phyloP scores from a whole-genome alignment of 1,140 invertebrate species.

The Musca domestica region DNA sequence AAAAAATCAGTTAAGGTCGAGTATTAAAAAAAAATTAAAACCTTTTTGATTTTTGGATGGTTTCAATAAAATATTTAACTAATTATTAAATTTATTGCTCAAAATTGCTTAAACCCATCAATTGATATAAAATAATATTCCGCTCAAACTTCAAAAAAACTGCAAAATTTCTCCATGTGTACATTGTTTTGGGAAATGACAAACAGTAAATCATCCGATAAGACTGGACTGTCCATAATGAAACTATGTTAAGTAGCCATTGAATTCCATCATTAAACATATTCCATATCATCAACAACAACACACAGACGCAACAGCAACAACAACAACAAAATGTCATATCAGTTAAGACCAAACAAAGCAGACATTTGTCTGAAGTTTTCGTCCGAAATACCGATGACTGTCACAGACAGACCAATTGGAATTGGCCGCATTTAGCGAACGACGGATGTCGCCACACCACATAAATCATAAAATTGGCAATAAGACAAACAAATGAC shows the following conservation, averaged over 20 bases:
- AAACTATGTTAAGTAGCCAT: constrained; percentile 18
- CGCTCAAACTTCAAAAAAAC: too few species aligned
- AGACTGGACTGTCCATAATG: constrained; percentile 7
- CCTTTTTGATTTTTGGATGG: too few species aligned
- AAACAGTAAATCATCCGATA: constrained; percentile 5
- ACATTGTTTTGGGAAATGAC: background rate
- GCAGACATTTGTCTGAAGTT: too few species aligned
- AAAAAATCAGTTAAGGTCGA: too few species aligned
- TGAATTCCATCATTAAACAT: constrained; percentile 20
- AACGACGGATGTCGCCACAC: constrained; percentile 22
- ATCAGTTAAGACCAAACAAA: too few species aligned
- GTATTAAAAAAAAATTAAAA: too few species aligned
- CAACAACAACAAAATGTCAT: background rate
- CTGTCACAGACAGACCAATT: constrained; percentile 4
- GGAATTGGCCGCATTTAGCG: background rate
- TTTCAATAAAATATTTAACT: too few species aligned
- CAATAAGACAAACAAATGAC: constrained; percentile 17
- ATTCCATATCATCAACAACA: background rate
- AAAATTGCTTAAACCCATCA: too few species aligned
- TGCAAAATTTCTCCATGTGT: background rate
- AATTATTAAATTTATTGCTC: too few species aligned
- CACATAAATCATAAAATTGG: constrained; percentile 40
- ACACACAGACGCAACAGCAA: background rate
- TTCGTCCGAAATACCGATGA: too few species aligned
- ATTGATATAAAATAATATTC: too few species aligned